Evolutionary conservation across 2,888 invertebrate genomes (phyloP).

Genomic region (Torymus aiolomorphi): DNA sequence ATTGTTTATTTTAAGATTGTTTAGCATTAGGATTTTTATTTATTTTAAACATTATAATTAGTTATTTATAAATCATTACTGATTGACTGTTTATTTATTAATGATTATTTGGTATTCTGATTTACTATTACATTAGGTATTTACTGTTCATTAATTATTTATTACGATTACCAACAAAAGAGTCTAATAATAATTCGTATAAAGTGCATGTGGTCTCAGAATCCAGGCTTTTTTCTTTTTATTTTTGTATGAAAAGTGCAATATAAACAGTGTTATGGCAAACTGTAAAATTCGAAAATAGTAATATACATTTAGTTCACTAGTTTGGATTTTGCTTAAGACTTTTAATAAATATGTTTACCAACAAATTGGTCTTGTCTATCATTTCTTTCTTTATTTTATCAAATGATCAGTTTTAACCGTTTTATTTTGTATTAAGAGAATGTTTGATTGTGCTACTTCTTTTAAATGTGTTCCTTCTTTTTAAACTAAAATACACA

Average conservation of each 20-base stretch:
- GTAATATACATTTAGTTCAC: slow-evolving; percentile 26
- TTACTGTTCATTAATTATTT: slow-evolving; percentile 44
- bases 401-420: background rate
- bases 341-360: slow-evolving; percentile 50
- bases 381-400: slow-evolving; percentile 17
- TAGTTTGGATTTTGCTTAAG: slow-evolving; percentile 34
- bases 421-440: background rate
- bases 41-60: slow-evolving; percentile 12
- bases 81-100: slow-evolving; percentile 26
- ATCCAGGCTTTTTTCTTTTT: slow-evolving; percentile 12
- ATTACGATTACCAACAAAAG: slow-evolving; percentile 41
- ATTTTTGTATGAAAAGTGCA: slow-evolving; percentile 21
- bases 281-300: slow-evolving; percentile 40
- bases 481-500: background rate
- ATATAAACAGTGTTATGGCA: slow-evolving; percentile 39
- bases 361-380: slow-evolving; percentile 40
- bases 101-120: slow-evolving; percentile 7
- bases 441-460: background rate
- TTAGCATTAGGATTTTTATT: slow-evolving; percentile 23
- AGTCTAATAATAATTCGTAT: slow-evolving; percentile 41
- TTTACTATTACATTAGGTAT: background rate
- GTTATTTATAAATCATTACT: slow-evolving; percentile 16
- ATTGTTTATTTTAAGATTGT: slow-evolving; percentile 24
- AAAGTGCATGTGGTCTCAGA: slow-evolving; percentile 42
- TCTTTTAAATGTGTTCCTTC: too few species aligned